These are phyloP conservation scores for Hydrolagus affinis DNA, from an alignment of 2,113 vertebrate species.

Conservation along the genomic window DNA sequence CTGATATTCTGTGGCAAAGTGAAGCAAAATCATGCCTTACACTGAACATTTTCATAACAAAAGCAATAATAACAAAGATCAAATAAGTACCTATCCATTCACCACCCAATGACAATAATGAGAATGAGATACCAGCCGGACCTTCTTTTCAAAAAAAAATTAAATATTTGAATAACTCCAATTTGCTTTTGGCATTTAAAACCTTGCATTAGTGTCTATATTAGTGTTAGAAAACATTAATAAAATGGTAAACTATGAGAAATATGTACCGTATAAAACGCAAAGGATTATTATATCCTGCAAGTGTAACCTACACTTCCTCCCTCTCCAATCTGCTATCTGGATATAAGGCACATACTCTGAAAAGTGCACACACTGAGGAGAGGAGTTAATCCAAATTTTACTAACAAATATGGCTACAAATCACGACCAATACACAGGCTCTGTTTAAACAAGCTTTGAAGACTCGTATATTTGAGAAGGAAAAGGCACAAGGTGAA, in stretches of 20 bases:
- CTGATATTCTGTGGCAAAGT: not conserved
- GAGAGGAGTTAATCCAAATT: not conserved
- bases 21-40: not conserved
- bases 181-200: not conserved
- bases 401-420: not conserved
- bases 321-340: not conserved
- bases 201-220: not conserved
- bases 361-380: not conserved
- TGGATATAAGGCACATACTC: not conserved
- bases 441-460: not conserved
- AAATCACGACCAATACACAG: not conserved
- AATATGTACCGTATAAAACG: not conserved
- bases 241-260: not conserved
- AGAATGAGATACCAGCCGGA: slow-evolving; percentile 45
- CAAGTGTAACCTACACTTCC: not conserved
- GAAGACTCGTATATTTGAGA: not conserved
- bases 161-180: slow-evolving; percentile 4
- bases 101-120: slow-evolving; percentile 43
- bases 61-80: slow-evolving; percentile 4
- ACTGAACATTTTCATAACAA: slow-evolving; percentile 22
- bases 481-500: not conserved
- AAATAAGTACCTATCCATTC: not conserved
- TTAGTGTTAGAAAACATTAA: not conserved
- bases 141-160: slow-evolving; percentile 6
- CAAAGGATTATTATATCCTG: not conserved